These are phyloP conservation scores for Turnix velox DNA, from an alignment of 2,113 vertebrate species.

Conservation along the genomic window DNA sequence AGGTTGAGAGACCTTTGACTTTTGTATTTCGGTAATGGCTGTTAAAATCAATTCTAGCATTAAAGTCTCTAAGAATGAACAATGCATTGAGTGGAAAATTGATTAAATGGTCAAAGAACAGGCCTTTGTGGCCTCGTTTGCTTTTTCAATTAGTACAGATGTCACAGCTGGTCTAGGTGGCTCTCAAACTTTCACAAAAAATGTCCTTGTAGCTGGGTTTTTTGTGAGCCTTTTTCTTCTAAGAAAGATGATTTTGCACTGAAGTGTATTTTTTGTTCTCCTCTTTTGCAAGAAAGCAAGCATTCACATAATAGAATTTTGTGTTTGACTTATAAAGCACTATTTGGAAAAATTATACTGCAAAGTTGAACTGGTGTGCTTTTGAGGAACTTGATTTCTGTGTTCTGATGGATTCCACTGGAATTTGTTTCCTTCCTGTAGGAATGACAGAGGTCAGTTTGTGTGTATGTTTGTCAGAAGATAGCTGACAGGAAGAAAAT, in stretches of 20 bases:
- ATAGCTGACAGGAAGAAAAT: background rate
- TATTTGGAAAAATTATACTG: background rate
- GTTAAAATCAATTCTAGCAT: constrained; percentile 84
- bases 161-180: constrained; percentile 76
- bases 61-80: constrained; percentile 81
- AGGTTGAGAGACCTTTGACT: constrained; percentile 79
- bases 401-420: background rate
- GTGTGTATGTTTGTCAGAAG: background rate
- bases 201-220: constrained; percentile 75
- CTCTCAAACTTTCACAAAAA: constrained; percentile 67
- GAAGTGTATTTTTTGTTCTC: background rate
- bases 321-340: background rate
- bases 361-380: background rate
- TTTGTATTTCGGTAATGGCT: constrained; percentile 78
- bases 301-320: background rate
- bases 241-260: constrained; percentile 52
- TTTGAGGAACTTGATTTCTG: background rate
- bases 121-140: constrained; percentile 78
- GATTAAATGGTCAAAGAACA: constrained; percentile 82
- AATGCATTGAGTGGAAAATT: constrained; percentile 83
- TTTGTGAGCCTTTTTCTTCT: constrained; percentile 42
- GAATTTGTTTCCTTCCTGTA: background rate
- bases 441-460: background rate
- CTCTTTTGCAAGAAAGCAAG: background rate
- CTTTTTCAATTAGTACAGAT: constrained; percentile 83